Base-by-base conservation (phyloP, 2,797 vertebrate species). In the Sphaeramia orbicularis region DNA sequence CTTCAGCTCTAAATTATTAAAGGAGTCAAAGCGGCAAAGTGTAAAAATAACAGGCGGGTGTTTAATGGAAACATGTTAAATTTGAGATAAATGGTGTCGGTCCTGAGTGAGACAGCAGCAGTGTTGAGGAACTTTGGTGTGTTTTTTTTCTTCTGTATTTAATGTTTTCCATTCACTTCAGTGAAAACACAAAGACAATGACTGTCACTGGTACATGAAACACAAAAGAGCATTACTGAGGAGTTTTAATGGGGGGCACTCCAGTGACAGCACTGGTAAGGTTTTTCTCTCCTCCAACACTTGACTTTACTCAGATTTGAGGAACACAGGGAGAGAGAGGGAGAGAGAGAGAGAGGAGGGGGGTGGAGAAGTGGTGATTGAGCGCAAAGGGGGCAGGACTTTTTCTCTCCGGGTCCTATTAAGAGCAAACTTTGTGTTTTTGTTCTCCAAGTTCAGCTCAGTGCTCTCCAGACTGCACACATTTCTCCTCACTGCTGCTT, bases 351-450 rank as follows among this genome's bases (percentile, higher is more conserved):
- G 58, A n/a, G 35, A 41, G 41, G 45, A 7, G 35, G 69, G 71
- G 50, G 79, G 71, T 76, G 86, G 82, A 77, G 89, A 82, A 83
- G 81, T 85, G 86, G 80, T 78, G 92, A 88, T 87, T 67, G 85
- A 90, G 91, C 81, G 89, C 84, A 89, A 92, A 92, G 84, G 91
- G 93, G 93, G 93, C 92, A 87, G 93, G 93, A 92, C 93, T 93
- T 90, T 85, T 83, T 73, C 83, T 86, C 90, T 85, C 80, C 57
- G 74, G 78, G 74, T 90, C 85, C 89, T 92, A 90, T 94, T 93
- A 94, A 94, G 93, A 91, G 91, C 91, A 93, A 95, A 95, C 92
- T 94, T 95, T 93, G 84, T 87, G 87, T 91, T 94, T 93, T 93
- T 93, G 91, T 94, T 94, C 91, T 91, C 84, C 91, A 94, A 94